A percentile compares a stretch with the other conserved stretches of the same genome.
Evolutionary conservation across 2,113 vertebrate genomes (phyloP).

Genomic region (Lathamus discolor): DNA sequence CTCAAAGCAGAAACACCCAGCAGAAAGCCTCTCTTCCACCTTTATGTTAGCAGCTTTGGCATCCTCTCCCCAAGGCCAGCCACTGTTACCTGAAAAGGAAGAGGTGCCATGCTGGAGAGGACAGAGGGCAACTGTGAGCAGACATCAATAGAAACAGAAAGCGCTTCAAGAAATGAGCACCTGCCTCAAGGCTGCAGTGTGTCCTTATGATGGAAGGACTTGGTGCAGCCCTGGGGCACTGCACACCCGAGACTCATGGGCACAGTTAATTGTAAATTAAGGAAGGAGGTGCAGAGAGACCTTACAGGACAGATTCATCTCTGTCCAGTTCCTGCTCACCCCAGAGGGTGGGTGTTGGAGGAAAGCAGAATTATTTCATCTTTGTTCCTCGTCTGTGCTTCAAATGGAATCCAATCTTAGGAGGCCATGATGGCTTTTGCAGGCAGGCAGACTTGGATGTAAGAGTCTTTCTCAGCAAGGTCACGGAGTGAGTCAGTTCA

Average conservation of each 20-base stretch:
- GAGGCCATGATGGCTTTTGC: not conserved
- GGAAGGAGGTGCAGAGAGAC: not conserved
- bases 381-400: not conserved
- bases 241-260: not conserved
- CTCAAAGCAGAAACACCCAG: not conserved
- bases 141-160: not conserved
- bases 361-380: not conserved
- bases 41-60: not conserved
- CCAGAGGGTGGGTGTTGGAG: not conserved
- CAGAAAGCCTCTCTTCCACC: not conserved
- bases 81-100: rapidly evolving
- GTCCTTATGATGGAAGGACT: not conserved
- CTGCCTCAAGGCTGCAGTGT: not conserved
- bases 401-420: not conserved
- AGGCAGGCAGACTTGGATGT: conserved; percentile 6
- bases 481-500: not conserved
- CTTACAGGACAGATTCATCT: not conserved
- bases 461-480: conserved; percentile 28
- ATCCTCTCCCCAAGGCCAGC: not conserved
- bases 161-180: not conserved
- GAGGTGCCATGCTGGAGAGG: not conserved
- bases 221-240: not conserved
- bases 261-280: not conserved
- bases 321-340: not conserved
- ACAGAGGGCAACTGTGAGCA: not conserved